phyloP scores from a whole-genome alignment of 2,888 invertebrate species.

The Eristalis pertinax region DNA sequence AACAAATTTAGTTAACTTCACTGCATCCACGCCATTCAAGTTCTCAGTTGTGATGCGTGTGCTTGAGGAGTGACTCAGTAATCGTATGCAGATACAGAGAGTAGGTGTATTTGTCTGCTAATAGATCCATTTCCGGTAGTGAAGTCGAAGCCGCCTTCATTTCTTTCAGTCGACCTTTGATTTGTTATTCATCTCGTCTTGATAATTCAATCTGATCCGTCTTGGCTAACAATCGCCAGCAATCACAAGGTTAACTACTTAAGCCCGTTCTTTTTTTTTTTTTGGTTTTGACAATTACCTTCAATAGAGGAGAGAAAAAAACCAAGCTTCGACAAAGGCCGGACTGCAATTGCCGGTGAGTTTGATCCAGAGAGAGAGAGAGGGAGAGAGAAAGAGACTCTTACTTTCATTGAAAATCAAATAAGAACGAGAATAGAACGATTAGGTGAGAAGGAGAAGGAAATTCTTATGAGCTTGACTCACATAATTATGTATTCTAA shows the following conservation, averaged over 20 bases:
- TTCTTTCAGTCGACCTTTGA: constrained; percentile 50
- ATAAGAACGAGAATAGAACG: neutral
- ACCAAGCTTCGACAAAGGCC: neutral
- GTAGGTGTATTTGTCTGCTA: constrained; percentile 55
- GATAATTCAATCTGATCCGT: constrained; percentile 39
- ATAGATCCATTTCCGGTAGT: constrained; percentile 57
- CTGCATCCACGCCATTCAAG: neutral
- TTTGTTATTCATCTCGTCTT: constrained; percentile 43
- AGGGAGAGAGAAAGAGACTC: neutral
- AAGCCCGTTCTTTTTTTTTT: constrained; percentile 13
- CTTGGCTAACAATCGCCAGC: constrained; percentile 22
- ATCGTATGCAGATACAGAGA: neutral
- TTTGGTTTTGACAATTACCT: constrained; percentile 36
- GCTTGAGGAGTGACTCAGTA: too few relatives aligned
- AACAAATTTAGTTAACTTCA: neutral
- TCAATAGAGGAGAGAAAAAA: neutral
- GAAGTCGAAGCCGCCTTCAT: constrained; percentile 2
- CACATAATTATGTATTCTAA: constrained; percentile 11
- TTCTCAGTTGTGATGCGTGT: too few relatives aligned
- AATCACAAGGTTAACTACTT: constrained; percentile 54
- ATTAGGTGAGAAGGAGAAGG: neutral
- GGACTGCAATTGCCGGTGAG: constrained; percentile 15
- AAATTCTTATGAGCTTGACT: constrained; percentile 8
- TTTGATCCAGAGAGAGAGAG: too few relatives aligned
- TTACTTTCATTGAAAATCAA: constrained; percentile 23